Evolutionary conservation across 2,888 invertebrate genomes (phyloP).

Genomic region (Nomada goodeniana): DNA sequence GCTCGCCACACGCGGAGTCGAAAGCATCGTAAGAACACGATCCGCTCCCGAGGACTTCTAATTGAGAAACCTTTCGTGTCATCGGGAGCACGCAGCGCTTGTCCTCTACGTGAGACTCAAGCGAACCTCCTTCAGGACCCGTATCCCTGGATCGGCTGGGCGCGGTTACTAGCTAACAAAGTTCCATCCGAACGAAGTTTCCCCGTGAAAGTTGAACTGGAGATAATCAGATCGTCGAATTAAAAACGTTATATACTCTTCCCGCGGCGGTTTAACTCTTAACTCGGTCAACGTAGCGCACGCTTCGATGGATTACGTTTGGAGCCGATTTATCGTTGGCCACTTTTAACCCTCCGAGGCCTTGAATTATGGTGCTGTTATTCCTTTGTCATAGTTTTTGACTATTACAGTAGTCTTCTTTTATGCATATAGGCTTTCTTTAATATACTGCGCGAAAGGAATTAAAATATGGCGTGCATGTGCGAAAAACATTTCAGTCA

Average conservation of each 20-base stretch:
- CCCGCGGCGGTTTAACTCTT: not conserved
- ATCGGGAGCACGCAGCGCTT: not conserved
- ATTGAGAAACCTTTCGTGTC: conserved; percentile 8
- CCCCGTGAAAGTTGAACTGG: not conserved
- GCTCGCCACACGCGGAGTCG: conserved; percentile 52
- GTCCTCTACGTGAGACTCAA: not conserved
- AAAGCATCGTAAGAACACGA: conserved; percentile 33
- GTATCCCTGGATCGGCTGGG: not conserved
- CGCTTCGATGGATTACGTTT: not conserved
- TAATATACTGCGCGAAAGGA: too few species aligned
- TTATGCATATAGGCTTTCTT: too few species aligned
- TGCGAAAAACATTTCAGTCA: too few species aligned
- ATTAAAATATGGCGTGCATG: too few species aligned
- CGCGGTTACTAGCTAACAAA: not conserved
- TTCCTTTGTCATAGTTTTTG: too few species aligned
- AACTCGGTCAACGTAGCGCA: conserved; percentile 7
- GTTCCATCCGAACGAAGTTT: not conserved
- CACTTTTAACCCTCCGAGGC: too few species aligned
- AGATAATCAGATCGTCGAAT: conserved; percentile 21
- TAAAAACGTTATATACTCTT: conserved; percentile 9
- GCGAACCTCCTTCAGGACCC: not conserved
- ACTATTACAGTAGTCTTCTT: too few species aligned
- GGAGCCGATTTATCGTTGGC: too few species aligned
- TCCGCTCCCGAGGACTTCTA: conserved; percentile 12
- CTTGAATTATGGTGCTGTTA: too few species aligned